Evolutionary conservation across 2,888 invertebrate species (phyloP), one percentile per base, ranked within the genome.

Genomic region (Drosophila meridiana): DNA sequence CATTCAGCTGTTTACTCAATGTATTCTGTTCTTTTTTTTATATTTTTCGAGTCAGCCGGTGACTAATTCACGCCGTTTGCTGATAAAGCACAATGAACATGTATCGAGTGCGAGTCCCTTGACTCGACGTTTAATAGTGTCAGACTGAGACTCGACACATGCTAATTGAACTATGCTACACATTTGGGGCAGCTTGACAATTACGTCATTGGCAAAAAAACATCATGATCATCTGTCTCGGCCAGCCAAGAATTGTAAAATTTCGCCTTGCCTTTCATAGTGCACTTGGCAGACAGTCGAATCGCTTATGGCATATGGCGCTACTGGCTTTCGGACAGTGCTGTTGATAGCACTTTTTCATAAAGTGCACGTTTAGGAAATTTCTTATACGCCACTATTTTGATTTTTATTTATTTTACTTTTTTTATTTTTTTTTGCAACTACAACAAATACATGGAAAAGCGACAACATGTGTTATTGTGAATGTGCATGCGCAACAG

Each of bases 361-460:
- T 8, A 80, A 86, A 87, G 43, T 82, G 90, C 90, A 86, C 90
- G 90, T 86, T 82, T 75, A 47, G 53, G 26, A 75, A 4, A 57
- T 65, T 73, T 76, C 76, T 72, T 34, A 52, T 28, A 30, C 30
- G 42, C 52, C 13, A 57, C 43, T 55, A 42, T 60, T 66, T 45
- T 52, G 30, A 38, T 73, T 48, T 42, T 13, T 26, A 50, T 56
- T 48, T 13, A 58, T 65, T 71, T 58, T 5, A 32, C n/a, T 67
- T 58, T 47, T 58, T 60, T 52, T 34, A n/a, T 45, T 14, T 40
- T 40, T 42, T 42, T 7, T 43, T 43, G 7, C 13, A 58, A 62
- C 47, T 53, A 66, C 61, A 74, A 74, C 62, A 73, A 80, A 66
- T 59, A 62, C 64, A 69, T 34, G 6, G 9, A 48, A 32, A 48